Evolutionary conservation across 2,888 invertebrate genomes (phyloP).

Genomic region (Stramonita haemastoma): DNA sequence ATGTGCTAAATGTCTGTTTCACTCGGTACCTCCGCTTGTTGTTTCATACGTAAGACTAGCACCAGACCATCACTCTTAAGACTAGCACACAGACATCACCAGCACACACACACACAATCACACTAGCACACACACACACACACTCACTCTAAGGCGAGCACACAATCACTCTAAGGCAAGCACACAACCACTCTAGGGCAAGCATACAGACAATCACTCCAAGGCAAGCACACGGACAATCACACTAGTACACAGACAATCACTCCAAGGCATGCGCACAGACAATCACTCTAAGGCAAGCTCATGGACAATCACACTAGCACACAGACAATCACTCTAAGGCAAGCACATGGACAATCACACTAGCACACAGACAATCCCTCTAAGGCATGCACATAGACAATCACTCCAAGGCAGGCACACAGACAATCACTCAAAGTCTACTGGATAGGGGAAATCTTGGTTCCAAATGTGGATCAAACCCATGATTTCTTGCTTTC

Average conservation of each 20-base stretch:
- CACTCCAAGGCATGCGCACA: background rate
- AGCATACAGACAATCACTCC: background rate
- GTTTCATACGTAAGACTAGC: too few relatives aligned
- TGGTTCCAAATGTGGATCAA: too few relatives aligned
- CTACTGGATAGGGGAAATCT: too few relatives aligned
- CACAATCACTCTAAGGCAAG: background rate
- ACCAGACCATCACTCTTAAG: too few relatives aligned
- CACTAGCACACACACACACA: background rate
- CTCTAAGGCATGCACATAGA: background rate
- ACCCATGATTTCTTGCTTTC: too few relatives aligned
- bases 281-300: too few relatives aligned
- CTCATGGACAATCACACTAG: too few relatives aligned
- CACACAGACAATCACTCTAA: background rate
- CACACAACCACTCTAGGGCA: background rate
- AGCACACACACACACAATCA: background rate
- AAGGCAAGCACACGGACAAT: background rate
- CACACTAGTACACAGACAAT: background rate
- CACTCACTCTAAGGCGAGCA: background rate
- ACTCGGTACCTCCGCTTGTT: too few relatives aligned
- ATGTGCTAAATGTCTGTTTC: too few relatives aligned
- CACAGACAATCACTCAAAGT: background rate
- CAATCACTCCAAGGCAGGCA: background rate
- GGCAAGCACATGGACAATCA: too few relatives aligned
- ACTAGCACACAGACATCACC: background rate
- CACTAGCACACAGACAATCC: background rate